Evolutionary conservation across 35 echinoderm and acorn worm genomes (phyloP).

Genomic region (Apostichopus californicus): DNA sequence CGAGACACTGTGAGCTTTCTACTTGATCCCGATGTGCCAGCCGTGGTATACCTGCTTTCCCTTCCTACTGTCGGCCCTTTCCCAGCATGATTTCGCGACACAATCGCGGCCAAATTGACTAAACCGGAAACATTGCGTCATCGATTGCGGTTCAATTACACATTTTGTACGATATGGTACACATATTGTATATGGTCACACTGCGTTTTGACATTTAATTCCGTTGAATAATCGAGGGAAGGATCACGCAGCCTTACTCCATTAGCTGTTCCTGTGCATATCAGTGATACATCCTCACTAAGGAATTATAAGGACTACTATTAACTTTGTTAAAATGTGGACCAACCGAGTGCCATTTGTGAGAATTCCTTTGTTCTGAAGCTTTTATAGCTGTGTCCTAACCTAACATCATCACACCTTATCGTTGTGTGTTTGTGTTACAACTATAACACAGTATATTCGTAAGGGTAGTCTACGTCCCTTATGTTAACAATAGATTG

Average conservation of each 20-base stretch:
- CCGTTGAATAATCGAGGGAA: background rate
- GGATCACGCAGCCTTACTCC: background rate
- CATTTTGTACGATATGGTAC: background rate
- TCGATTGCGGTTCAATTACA: background rate
- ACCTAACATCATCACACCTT: background rate
- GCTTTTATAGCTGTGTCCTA: constrained; percentile 7
- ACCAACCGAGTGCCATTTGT: background rate
- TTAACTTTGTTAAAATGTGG: constrained; percentile 10
- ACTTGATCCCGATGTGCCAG: no score
- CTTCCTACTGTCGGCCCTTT: no score
- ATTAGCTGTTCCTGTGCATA: background rate
- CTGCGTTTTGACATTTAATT: background rate
- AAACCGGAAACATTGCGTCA: constrained; percentile 8
- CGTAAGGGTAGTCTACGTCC: background rate
- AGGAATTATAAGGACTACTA: background rate
- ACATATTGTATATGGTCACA: background rate
- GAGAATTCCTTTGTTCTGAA: constrained; percentile 1
- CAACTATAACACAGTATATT: no score
- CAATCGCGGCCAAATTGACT: background rate
- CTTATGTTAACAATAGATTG: constrained; percentile 9
- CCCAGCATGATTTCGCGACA: no score
- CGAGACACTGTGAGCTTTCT: no score
- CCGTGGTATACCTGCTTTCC: no score
- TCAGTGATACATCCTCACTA: background rate
- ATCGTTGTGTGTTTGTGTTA: background rate